Percentiles rank a stretch among this genome's conserved stretches.
Evolutionary conservation across 2,113 vertebrate genomes (phyloP).

Genomic region (Arizona elegans): DNA sequence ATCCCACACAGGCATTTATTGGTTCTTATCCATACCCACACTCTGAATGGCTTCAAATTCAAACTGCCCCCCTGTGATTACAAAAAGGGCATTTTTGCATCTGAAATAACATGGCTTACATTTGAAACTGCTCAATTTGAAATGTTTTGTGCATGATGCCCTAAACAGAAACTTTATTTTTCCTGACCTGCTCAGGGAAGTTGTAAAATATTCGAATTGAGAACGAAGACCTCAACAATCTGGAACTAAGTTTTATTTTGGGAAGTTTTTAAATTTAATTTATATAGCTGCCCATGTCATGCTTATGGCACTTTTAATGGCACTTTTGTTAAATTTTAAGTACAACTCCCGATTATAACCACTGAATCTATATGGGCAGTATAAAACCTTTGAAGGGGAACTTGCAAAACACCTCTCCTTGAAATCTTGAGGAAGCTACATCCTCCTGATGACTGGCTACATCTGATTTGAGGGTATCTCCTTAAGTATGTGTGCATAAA

Average conservation of each 20-base stretch:
- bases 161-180: neutral
- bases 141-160: neutral
- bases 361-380: neutral
- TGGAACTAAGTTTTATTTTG: neutral
- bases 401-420: neutral
- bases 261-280: neutral
- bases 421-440: neutral
- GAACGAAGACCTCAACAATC: neutral
- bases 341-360: neutral
- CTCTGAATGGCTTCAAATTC: neutral
- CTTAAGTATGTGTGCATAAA: neutral
- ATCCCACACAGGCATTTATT: neutral
- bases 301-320: neutral
- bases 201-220: neutral
- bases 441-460: neutral
- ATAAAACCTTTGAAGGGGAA: neutral
- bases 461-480: neutral
- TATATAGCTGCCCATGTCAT: neutral
- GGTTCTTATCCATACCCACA: neutral
- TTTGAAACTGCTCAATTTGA: neutral
- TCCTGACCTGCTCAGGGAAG: neutral
- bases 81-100: neutral
- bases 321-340: neutral
- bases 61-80: neutral
- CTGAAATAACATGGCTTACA: neutral